Conservation (phyloP, 2,797 vertebrate genomes). For the Sebastes alutus region DNA sequence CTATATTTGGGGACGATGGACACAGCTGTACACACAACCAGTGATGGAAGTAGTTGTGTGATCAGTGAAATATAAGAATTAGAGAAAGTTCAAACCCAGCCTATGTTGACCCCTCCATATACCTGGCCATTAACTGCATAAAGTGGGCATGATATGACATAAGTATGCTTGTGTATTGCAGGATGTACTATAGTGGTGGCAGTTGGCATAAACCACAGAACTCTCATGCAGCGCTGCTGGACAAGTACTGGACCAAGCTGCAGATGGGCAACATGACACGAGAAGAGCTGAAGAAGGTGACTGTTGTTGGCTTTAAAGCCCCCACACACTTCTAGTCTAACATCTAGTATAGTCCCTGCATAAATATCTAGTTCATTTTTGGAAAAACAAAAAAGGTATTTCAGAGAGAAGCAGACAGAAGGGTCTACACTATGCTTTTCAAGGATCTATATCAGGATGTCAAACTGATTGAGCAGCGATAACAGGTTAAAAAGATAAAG, state of each 20-base stretch:
- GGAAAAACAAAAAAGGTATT: too few relatives aligned
- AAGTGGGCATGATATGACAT: background rate
- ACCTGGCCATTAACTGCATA: background rate
- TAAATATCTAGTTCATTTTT: too few relatives aligned
- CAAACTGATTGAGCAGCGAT: too few relatives aligned
- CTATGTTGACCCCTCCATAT: background rate
- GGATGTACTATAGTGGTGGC: constrained; percentile 84
- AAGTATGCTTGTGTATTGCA: constrained; percentile 36
- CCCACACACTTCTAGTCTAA: too few relatives aligned
- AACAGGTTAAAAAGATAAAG: too few relatives aligned
- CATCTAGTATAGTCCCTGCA: too few relatives aligned
- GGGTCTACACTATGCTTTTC: too few relatives aligned
- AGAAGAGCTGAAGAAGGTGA: constrained; percentile 92
- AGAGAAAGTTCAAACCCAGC: background rate
- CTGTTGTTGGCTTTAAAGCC: background rate
- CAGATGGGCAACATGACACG: constrained; percentile 90
- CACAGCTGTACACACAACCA: background rate
- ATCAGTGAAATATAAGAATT: background rate
- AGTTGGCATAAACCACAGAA: constrained; percentile 91
- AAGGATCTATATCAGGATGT: too few relatives aligned
- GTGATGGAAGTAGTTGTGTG: background rate
- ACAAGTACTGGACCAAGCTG: constrained; percentile 96
- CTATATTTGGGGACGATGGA: background rate
- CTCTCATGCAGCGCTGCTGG: constrained; percentile 90
- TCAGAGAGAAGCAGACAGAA: too few relatives aligned